A percentile compares a stretch with the other conserved stretches of the same genome.
phyloP scores from a whole-genome alignment of 2,888 invertebrate genomes.

The Chrysomela aeneicollis region DNA sequence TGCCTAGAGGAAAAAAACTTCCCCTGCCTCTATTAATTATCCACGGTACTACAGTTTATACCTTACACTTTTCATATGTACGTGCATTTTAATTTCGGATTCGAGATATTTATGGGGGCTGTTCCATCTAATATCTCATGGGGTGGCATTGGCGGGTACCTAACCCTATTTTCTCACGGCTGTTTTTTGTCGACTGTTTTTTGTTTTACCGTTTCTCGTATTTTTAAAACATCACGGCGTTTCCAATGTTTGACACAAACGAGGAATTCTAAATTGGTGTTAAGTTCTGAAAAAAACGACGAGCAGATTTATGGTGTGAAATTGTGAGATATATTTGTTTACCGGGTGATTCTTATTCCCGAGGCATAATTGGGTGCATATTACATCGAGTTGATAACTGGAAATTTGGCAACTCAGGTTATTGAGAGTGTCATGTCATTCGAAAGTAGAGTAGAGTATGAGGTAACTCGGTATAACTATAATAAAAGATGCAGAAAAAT shows the following conservation, averaged over 20 bases:
- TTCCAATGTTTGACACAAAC: conserved; percentile 47
- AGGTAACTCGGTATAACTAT: too few species aligned
- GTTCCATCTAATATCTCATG: conserved; percentile 13
- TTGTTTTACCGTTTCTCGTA: conserved; percentile 39
- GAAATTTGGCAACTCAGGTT: too few species aligned
- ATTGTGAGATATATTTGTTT: not conserved
- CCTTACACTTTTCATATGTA: conserved; percentile 37
- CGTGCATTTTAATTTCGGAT: conserved; percentile 37
- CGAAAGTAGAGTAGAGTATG: too few species aligned
- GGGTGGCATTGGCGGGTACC: conserved; percentile 18
- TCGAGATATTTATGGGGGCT: conserved; percentile 35
- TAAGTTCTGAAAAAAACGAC: conserved; percentile 33
- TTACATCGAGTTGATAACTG: too few species aligned
- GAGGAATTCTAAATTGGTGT: conserved; percentile 45
- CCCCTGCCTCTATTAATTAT: conserved; percentile 38
- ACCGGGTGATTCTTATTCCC: not conserved
- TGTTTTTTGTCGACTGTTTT: conserved; percentile 37
- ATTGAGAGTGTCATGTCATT: too few species aligned
- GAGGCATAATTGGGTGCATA: too few species aligned
- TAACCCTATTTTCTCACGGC: conserved; percentile 35
- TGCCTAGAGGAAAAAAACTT: conserved; percentile 29
- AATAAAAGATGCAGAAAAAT: too few species aligned
- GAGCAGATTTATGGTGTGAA: conserved; percentile 42
- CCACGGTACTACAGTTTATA: conserved; percentile 26
- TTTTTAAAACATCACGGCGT: conserved; percentile 46